Percentiles rank a stretch among this genome's conserved stretches.
phyloP scores from a whole-genome alignment of 2,797 vertebrate genomes.

The Syngnathus rostellatus region DNA sequence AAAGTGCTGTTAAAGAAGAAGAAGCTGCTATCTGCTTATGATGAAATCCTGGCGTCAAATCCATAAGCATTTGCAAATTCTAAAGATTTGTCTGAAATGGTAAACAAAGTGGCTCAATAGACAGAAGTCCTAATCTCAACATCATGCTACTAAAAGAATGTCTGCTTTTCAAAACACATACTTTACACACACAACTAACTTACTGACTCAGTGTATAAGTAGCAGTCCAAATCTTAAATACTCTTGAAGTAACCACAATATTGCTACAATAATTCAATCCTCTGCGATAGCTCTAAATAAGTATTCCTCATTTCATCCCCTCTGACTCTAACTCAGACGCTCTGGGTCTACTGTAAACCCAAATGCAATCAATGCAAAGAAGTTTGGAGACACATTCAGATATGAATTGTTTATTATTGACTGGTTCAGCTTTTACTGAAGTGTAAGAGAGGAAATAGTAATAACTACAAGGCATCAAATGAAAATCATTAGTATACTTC shows the following conservation, averaged over 20 bases:
- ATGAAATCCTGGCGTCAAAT: not conserved
- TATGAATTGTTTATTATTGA: slow-evolving; percentile 6
- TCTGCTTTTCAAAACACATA: not conserved
- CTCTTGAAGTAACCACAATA: not conserved
- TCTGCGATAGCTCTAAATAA: not conserved
- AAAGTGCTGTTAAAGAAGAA: too few relatives aligned
- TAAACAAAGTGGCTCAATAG: not conserved
- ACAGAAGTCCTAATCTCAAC: not conserved
- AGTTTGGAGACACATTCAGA: not conserved
- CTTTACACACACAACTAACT: not conserved
- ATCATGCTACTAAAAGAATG: not conserved
- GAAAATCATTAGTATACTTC: not conserved
- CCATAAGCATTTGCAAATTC: not conserved
- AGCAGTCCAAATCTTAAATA: slow-evolving; percentile 1
- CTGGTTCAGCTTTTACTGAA: slow-evolving; percentile 3
- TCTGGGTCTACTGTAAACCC: not conserved
- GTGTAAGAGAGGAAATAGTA: not conserved
- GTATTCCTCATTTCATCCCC: not conserved
- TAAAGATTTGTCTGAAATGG: not conserved
- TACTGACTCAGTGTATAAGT: not conserved
- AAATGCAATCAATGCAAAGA: slow-evolving; percentile 7
- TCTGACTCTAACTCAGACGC: not conserved
- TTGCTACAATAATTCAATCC: not conserved
- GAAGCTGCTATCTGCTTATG: too few relatives aligned
- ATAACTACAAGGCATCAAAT: not conserved